phyloP scores from a whole-genome alignment of 1,140 invertebrate species.

The Drosophila gunungcola region DNA sequence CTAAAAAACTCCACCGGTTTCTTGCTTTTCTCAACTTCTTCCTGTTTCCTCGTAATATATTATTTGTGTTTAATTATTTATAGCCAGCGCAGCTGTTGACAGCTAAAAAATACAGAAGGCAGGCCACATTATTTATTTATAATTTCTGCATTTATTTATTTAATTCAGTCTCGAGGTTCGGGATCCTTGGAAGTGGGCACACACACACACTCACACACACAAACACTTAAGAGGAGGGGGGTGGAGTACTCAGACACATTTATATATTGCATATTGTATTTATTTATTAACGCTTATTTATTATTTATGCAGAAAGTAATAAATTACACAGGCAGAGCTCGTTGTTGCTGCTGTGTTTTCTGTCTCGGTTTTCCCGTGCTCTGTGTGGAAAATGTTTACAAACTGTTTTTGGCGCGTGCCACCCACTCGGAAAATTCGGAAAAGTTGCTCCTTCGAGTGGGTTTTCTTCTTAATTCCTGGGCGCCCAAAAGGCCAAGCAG shows the following conservation, averaged over 20 bases:
- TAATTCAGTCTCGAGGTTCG: conserved; percentile 47
- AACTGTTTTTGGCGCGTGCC: conserved; percentile 76
- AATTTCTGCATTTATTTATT: conserved; percentile 49
- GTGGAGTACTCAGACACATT: conserved; percentile 30
- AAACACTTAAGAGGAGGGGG: conserved; percentile 4
- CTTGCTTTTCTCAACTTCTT: conserved; percentile 21
- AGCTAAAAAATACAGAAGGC: conserved; percentile 26
- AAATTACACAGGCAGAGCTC: conserved; percentile 74
- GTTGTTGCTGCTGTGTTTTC: conserved; percentile 24
- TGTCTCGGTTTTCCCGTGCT: conserved; percentile 21
- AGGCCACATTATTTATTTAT: conserved; percentile 43
- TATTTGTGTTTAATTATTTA: conserved; percentile 72
- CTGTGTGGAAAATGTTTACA: conserved; percentile 57
- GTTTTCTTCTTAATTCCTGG: conserved; percentile 60
- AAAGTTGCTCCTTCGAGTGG: conserved; percentile 52
- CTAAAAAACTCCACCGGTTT: neutral
- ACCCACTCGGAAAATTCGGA: conserved; percentile 52
- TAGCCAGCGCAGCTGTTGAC: conserved; percentile 66
- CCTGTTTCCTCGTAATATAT: conserved; percentile 40
- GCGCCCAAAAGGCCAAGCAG: conserved; percentile 50
- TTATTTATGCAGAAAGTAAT: conserved; percentile 83
- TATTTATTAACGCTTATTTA: conserved; percentile 84
- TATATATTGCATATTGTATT: conserved; percentile 73
- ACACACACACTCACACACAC: conserved; percentile 24
- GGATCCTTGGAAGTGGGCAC: conserved; percentile 31